These are phyloP conservation scores for Drosophila macrospina DNA, from an alignment of 2,888 invertebrate species.

Conservation along the genomic window DNA sequence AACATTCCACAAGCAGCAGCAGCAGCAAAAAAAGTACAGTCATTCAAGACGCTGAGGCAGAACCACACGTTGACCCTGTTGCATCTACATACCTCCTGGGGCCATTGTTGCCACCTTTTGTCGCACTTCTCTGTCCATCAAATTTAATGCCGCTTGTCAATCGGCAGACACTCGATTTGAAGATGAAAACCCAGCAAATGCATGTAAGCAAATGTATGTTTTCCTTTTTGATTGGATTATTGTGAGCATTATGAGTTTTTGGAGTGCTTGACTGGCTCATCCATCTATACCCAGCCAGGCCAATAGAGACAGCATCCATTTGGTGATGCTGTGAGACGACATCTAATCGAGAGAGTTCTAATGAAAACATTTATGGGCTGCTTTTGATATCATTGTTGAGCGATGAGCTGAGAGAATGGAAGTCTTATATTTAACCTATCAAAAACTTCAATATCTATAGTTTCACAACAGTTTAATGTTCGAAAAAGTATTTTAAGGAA, in stretches of 20 bases:
- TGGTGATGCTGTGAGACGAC: constrained; percentile 53
- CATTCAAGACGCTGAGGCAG: constrained; percentile 48
- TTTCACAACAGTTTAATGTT: constrained; percentile 1
- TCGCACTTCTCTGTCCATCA: constrained; percentile 50
- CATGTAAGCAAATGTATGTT: constrained; percentile 35
- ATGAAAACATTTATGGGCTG: constrained; percentile 18
- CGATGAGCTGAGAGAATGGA: constrained; percentile 1
- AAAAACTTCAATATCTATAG: too few relatives aligned
- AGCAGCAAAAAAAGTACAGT: constrained; percentile 66
- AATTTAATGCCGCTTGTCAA: constrained; percentile 60
- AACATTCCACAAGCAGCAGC: constrained; percentile 29
- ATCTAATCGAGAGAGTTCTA: constrained; percentile 16
- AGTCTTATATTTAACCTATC: too few relatives aligned
- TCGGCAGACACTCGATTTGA: constrained; percentile 29
- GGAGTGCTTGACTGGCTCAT: constrained; percentile 30
- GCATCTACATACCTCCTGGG: constrained; percentile 24
- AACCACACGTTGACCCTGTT: constrained; percentile 25
- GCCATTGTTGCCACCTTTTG: constrained; percentile 47
- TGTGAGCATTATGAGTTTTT: constrained; percentile 13
- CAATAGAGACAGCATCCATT: constrained; percentile 24
- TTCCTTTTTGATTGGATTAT: constrained; percentile 23
- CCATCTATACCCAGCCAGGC: constrained; percentile 2
- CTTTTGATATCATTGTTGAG: constrained; percentile 11
- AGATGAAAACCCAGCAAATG: constrained; percentile 43
- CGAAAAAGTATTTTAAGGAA: constrained; percentile 5